Evolutionary conservation across 2,888 invertebrate genomes (phyloP).

Genomic region (Sceliomorpha sp.): DNA sequence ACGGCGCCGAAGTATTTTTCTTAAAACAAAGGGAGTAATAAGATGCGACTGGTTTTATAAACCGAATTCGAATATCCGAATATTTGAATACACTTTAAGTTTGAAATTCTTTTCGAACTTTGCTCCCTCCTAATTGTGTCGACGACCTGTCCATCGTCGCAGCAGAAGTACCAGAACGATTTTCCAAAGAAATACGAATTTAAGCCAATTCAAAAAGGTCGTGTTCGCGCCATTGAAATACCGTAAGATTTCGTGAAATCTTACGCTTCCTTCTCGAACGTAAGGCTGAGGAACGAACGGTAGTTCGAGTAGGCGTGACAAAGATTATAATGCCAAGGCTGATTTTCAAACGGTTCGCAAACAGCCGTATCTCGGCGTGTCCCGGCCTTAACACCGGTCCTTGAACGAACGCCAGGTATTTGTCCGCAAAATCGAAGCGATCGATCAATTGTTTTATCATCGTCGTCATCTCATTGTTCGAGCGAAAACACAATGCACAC

Average conservation of each 20-base stretch:
- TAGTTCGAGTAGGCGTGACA: slow-evolving; percentile 44
- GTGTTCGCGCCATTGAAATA: no score
- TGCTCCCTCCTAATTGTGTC: no score
- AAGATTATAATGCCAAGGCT: slow-evolving; percentile 48
- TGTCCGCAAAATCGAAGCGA: slow-evolving; percentile 13
- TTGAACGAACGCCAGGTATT: slow-evolving; percentile 19
- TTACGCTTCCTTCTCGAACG: slow-evolving; percentile 1
- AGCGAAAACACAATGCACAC: background rate
- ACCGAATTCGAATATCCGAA: no score
- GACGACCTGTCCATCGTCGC: no score
- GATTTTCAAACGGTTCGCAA: slow-evolving; percentile 30
- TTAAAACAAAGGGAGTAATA: no score
- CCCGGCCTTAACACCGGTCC: slow-evolving; percentile 42
- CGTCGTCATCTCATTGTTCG: slow-evolving; percentile 15
- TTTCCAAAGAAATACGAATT: no score
- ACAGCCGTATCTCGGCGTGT: slow-evolving; percentile 27
- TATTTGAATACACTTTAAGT: no score
- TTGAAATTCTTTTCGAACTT: no score
- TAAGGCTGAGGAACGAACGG: slow-evolving; percentile 25
- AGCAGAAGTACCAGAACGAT: no score
- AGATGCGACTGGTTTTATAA: no score
- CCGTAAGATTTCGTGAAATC: background rate
- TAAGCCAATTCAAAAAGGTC: no score
- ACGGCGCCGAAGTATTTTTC: no score
- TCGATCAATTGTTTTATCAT: slow-evolving; percentile 31